Percentiles rank a stretch among this genome's conserved stretches.
phyloP scores from a whole-genome alignment of 1,140 invertebrate species.

The Drosophila pandora region DNA sequence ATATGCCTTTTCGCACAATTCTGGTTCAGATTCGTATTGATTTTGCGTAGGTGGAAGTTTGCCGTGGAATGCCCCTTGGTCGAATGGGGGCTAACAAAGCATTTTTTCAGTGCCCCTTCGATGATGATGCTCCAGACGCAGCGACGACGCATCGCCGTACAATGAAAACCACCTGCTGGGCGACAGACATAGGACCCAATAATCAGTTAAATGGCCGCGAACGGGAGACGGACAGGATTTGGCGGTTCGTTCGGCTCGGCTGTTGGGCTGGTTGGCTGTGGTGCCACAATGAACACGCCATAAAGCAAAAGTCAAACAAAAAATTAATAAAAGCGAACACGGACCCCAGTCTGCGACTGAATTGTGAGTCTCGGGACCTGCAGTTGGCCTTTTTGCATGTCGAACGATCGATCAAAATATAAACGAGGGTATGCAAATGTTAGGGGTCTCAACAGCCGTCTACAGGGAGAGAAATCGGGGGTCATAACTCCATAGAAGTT shows the following conservation, averaged over 20 bases:
- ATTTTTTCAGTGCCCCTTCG: slow-evolving; percentile 34
- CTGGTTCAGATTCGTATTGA: background rate
- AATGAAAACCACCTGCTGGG: slow-evolving; percentile 79
- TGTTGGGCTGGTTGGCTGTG: slow-evolving; percentile 20
- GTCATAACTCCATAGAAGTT: no score
- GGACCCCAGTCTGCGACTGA: slow-evolving; percentile 24
- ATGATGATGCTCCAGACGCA: slow-evolving; percentile 52
- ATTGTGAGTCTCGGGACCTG: slow-evolving; percentile 32
- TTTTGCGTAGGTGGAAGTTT: slow-evolving; percentile 38
- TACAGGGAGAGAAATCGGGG: slow-evolving; percentile 5
- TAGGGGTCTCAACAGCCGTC: slow-evolving; percentile 9
- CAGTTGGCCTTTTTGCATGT: slow-evolving; percentile 77
- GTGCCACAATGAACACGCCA: slow-evolving; percentile 80
- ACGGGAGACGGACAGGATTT: slow-evolving; percentile 42
- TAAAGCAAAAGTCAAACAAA: slow-evolving; percentile 83
- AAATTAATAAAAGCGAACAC: slow-evolving; percentile 73
- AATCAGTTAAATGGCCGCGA: slow-evolving; percentile 73
- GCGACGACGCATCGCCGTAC: slow-evolving; percentile 56
- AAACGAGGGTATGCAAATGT: slow-evolving; percentile 78
- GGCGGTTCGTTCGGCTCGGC: slow-evolving; percentile 6
- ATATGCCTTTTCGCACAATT: background rate
- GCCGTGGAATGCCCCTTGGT: slow-evolving; percentile 42
- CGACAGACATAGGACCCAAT: slow-evolving; percentile 61
- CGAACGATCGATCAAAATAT: slow-evolving; percentile 81
- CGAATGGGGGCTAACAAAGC: slow-evolving; percentile 33